These are phyloP conservation scores for Neostethus bicornis DNA, from an alignment of 2,797 vertebrate species.

Conservation along the genomic window DNA sequence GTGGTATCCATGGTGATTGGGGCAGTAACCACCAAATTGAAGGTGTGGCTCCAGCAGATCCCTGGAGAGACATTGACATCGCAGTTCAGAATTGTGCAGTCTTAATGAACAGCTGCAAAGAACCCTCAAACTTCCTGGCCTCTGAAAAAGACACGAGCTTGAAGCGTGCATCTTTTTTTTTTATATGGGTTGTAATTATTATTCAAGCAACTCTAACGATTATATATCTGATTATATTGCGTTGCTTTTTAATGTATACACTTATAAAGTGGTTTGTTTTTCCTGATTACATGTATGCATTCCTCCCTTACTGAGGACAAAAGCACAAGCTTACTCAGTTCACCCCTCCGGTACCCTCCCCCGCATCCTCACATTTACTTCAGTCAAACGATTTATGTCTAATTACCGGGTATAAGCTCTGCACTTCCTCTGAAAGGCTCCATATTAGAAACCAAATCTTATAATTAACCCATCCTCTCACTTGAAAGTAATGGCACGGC, in stretches of 20 bases:
- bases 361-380: slow-evolving; percentile 58
- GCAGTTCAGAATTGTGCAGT: too few relatives aligned
- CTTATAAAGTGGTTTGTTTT: slow-evolving; percentile 25
- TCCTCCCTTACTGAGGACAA: slow-evolving; percentile 39
- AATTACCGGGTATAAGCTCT: slow-evolving; percentile 77
- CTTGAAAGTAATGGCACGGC: slow-evolving; percentile 78
- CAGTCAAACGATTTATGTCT: slow-evolving; percentile 77
- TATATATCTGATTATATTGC: background rate
- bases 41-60: too few relatives aligned
- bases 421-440: slow-evolving; percentile 74
- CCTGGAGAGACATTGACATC: too few relatives aligned
- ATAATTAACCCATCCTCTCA: slow-evolving; percentile 83
- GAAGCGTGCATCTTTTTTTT: background rate
- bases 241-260: background rate
- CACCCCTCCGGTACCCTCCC: slow-evolving; percentile 48
- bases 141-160: too few relatives aligned
- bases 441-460: slow-evolving; percentile 80
- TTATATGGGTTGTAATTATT: background rate
- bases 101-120: too few relatives aligned
- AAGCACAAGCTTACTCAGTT: slow-evolving; percentile 50
- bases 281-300: slow-evolving; percentile 27
- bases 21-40: too few relatives aligned
- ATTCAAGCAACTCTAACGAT: background rate
- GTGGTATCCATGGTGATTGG: too few relatives aligned
- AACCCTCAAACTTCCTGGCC: too few relatives aligned